Percentiles rank a stretch among this genome's conserved stretches.
These are phyloP conservation scores for Pangasius macronema DNA, from an alignment of 2,797 vertebrate species.

Conservation along the genomic window DNA sequence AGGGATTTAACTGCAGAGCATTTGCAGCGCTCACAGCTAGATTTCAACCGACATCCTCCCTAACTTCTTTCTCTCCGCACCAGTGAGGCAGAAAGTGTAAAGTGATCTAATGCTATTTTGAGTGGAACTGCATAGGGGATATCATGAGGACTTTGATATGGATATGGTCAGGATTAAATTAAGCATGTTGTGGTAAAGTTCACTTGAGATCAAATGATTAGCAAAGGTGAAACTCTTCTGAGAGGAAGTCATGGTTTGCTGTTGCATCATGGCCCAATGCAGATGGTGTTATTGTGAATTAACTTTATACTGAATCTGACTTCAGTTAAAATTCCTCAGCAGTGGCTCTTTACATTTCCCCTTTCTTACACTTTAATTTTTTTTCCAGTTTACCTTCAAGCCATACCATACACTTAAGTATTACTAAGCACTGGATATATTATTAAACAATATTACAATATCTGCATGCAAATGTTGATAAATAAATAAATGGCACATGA, in stretches of 20 bases:
- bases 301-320: neutral
- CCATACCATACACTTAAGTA: neutral
- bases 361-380: too few species aligned
- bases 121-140: neutral
- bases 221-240: neutral
- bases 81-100: neutral
- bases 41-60: neutral
- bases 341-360: neutral
- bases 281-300: neutral
- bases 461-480: neutral
- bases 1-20: slow-evolving; percentile 20
- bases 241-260: neutral
- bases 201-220: neutral
- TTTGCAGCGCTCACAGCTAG: neutral
- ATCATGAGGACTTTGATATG: neutral
- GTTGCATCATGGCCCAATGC: neutral
- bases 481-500: neutral
- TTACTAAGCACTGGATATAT: neutral
- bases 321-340: neutral
- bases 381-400: neutral
- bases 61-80: neutral
- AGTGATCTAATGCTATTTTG: neutral
- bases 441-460: neutral
- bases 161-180: neutral
- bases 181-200: neutral